phyloP scores from a whole-genome alignment of 2,888 invertebrate species.

The Mythimna albipuncta region DNA sequence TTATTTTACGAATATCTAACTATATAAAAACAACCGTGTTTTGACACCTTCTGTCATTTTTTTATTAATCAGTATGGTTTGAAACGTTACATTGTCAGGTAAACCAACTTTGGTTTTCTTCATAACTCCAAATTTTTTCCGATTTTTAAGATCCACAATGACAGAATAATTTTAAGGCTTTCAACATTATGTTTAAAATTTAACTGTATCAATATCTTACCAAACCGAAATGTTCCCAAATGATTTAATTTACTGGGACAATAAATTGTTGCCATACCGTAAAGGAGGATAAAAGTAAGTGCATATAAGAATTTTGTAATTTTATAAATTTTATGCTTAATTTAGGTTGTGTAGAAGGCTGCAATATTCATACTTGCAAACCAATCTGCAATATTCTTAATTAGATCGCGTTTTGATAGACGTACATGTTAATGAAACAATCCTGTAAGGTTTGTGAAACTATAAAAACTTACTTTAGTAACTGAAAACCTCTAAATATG shows the following conservation, averaged over 20 bases:
- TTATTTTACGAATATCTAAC: conserved; percentile 8
- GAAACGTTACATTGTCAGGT: conserved; percentile 36
- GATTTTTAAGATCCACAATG: conserved; percentile 1
- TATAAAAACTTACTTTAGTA: not conserved
- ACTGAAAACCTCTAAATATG: no score
- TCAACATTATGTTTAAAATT: conserved; percentile 54
- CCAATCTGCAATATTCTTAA: no score
- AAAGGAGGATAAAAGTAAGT: conserved; percentile 55
- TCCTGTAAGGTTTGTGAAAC: not conserved
- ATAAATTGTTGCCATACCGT: conserved; percentile 46
- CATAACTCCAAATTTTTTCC: not conserved
- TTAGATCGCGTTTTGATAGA: no score
- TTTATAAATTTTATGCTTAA: not conserved
- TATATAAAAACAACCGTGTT: not conserved
- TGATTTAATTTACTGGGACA: conserved; percentile 43
- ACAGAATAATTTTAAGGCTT: not conserved
- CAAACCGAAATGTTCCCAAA: conserved; percentile 47
- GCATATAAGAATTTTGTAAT: not conserved
- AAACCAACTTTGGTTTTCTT: not conserved
- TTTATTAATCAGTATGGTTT: conserved; percentile 66
- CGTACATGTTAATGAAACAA: no score
- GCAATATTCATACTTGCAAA: no score
- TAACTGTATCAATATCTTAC: conserved; percentile 19
- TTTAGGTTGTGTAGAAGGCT: not conserved
- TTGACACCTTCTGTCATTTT: conserved; percentile 40